phyloP scores from a whole-genome alignment of 2,113 vertebrate genomes.

The Neoarius graeffei region DNA sequence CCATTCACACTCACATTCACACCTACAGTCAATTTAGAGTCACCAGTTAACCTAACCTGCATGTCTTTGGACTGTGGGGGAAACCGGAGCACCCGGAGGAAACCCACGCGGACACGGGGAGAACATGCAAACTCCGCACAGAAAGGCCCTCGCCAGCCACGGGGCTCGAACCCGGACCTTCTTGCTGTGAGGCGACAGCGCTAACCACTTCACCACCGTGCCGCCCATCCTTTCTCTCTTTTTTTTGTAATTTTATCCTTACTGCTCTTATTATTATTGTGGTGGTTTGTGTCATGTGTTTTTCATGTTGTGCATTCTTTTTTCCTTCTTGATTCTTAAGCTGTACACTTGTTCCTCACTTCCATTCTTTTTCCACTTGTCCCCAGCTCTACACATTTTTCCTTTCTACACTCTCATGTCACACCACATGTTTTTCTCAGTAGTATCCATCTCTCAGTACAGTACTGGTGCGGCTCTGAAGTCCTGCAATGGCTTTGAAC shows the following conservation, averaged over 20 bases:
- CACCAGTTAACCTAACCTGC: no score
- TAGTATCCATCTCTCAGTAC: slow-evolving; percentile 1
- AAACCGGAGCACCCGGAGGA: no score
- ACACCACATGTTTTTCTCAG: neutral
- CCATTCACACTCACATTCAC: no score
- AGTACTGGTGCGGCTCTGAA: neutral
- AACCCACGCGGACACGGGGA: no score
- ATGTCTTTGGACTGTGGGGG: no score
- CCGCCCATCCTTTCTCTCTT: neutral
- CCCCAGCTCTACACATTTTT: neutral
- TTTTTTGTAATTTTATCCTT: neutral
- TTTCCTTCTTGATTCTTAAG: neutral
- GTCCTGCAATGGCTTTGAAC: neutral
- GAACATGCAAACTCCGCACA: no score
- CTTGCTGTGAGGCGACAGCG: no score
- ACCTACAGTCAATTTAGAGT: no score
- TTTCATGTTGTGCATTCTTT: neutral
- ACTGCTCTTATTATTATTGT: neutral
- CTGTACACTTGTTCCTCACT: neutral
- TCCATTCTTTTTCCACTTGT: neutral
- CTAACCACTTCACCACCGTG: no score
- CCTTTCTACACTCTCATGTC: neutral
- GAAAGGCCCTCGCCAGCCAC: no score
- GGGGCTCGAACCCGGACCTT: no score
- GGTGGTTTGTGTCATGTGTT: neutral